Evolutionary conservation across 2,797 vertebrate genomes (phyloP).

Genomic region (Dermochelys coriacea): DNA sequence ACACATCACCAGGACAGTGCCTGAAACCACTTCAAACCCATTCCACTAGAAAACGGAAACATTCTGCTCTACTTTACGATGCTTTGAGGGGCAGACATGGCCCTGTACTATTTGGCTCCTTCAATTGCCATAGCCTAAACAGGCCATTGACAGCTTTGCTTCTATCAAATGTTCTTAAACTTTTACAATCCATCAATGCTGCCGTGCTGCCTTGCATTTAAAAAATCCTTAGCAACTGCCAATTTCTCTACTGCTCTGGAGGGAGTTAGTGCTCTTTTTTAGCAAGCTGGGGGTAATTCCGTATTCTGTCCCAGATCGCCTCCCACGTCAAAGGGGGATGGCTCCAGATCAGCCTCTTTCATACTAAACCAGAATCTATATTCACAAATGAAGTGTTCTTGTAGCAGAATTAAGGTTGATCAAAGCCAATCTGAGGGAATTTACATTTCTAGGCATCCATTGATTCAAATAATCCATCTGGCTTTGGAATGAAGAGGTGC

Average conservation of each 20-base stretch:
- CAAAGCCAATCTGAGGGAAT: slow-evolving; percentile 6
- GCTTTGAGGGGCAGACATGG: neutral
- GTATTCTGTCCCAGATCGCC: neutral
- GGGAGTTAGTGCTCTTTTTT: neutral
- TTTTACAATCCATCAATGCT: neutral
- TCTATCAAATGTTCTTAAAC: neutral
- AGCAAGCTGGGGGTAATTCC: neutral
- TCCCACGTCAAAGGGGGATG: neutral
- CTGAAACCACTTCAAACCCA: neutral
- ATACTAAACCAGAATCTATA: neutral
- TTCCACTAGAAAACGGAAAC: neutral
- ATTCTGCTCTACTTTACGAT: neutral
- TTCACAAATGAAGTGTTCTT: neutral
- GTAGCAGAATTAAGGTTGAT: neutral
- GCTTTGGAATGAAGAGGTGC: neutral
- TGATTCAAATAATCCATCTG: neutral
- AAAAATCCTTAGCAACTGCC: neutral
- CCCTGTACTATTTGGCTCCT: fast-evolving
- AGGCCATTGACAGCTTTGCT: neutral
- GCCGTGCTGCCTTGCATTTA: slow-evolving; percentile 6
- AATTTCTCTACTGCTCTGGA: slow-evolving; percentile 16
- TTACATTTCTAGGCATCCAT: neutral
- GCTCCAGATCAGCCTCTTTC: slow-evolving; percentile 10
- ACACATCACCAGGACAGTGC: neutral
- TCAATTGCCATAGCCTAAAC: neutral